phyloP scores from a whole-genome alignment of 2,797 vertebrate species.

The Amazona finschi region DNA sequence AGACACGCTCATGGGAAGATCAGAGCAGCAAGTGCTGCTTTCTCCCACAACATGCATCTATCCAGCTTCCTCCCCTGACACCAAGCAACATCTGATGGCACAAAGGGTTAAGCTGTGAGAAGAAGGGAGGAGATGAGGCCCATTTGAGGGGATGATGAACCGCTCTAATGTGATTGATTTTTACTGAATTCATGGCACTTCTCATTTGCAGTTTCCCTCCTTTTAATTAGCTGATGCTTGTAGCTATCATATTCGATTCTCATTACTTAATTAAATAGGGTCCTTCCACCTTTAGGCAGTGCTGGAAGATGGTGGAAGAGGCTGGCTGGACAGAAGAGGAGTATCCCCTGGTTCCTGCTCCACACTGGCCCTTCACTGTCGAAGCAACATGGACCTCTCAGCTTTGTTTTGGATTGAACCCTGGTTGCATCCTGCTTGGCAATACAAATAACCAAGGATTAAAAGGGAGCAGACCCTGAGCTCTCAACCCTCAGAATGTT shows the following conservation, averaged over 20 bases:
- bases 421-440: not conserved
- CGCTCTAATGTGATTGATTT: conserved; percentile 40
- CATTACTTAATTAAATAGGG: conserved; percentile 50
- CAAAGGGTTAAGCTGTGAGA: not conserved
- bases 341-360: not conserved
- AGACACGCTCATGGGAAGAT: fast-evolving
- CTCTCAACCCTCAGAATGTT: not conserved
- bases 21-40: not conserved
- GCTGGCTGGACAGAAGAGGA: not conserved
- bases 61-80: not conserved
- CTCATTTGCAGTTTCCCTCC: conserved; percentile 52
- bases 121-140: not conserved
- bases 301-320: not conserved
- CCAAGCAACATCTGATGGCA: fast-evolving
- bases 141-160: not conserved
- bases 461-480: not conserved
- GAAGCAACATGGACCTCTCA: not conserved
- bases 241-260: conserved; percentile 52
- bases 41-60: fast-evolving
- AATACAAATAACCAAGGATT: not conserved
- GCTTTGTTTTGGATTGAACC: not conserved
- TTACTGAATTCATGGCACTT: conserved; percentile 17
- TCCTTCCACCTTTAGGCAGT: conserved; percentile 26
- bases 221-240: conserved; percentile 50
- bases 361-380: fast-evolving